phyloP scores from a whole-genome alignment of 2,797 vertebrate species.

The Tangara arthus region DNA sequence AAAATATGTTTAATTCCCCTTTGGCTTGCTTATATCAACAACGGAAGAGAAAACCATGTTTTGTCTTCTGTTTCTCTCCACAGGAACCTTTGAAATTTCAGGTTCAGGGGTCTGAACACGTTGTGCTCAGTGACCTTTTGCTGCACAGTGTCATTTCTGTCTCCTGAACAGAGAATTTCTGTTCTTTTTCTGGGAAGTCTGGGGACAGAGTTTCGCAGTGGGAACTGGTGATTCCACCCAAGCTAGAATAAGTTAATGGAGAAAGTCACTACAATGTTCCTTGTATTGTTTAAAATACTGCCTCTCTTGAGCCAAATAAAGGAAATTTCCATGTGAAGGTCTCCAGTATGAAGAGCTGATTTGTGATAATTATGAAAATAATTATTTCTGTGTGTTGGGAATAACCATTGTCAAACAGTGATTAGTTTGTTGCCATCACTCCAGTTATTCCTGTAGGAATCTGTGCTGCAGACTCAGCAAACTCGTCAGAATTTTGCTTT shows the following conservation, averaged over 20 bases:
- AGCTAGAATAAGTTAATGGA: background rate
- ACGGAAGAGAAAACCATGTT: constrained; percentile 1
- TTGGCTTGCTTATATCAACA: background rate
- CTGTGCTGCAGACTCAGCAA: background rate
- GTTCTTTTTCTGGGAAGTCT: background rate
- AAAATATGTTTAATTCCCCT: background rate
- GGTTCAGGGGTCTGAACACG: constrained; percentile 12
- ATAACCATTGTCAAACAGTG: background rate
- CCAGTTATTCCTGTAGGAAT: background rate
- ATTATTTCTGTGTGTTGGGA: background rate
- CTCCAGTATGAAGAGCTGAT: background rate
- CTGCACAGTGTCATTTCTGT: background rate
- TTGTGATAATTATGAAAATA: background rate
- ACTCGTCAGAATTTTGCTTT: background rate
- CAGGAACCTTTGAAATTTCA: background rate
- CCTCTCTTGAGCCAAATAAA: background rate
- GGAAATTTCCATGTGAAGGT: background rate
- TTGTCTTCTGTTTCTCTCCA: background rate
- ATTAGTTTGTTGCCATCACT: background rate
- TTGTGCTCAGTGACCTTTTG: constrained; percentile 44
- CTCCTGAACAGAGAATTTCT: background rate
- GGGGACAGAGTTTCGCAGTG: background rate
- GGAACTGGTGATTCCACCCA: background rate
- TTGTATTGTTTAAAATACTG: background rate
- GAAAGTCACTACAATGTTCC: background rate